A percentile compares a stretch with the other conserved stretches of the same genome.
Conservation (phyloP, 2,113 vertebrate species). For the Passer montanus region DNA sequence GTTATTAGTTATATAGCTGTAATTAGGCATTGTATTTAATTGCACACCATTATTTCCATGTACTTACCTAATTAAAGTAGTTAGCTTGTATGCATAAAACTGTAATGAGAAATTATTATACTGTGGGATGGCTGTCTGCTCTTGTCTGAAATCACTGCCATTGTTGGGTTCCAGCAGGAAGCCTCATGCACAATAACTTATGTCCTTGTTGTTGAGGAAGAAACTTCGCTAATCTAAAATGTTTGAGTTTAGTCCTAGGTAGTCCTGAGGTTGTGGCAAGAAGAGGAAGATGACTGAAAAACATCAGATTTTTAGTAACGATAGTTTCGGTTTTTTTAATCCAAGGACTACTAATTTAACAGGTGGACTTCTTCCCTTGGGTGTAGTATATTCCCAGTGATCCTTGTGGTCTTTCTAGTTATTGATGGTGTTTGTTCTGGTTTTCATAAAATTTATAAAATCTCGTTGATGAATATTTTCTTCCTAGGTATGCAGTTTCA, state of each 20-base stretch:
- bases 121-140: background rate
- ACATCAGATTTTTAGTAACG: background rate
- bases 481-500: background rate
- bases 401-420: background rate
- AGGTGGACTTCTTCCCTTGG: background rate
- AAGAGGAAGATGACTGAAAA: background rate
- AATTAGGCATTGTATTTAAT: conserved; percentile 54
- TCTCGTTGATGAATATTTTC: background rate
- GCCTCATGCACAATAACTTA: background rate
- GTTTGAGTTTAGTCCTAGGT: background rate
- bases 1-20: conserved; percentile 38
- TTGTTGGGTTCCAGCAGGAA: background rate
- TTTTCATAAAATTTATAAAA: background rate
- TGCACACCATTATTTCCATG: conserved; percentile 19
- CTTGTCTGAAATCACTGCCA: background rate
- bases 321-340: background rate
- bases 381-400: background rate
- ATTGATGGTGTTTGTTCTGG: background rate
- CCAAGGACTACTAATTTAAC: background rate
- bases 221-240: background rate
- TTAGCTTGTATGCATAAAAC: conserved; percentile 41
- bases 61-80: conserved; percentile 49
- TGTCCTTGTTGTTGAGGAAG: background rate
- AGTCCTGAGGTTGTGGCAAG: background rate
- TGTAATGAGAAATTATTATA: conserved; percentile 6